Base-by-base conservation (phyloP, 2,888 invertebrate species). In the Agrochola litura region DNA sequence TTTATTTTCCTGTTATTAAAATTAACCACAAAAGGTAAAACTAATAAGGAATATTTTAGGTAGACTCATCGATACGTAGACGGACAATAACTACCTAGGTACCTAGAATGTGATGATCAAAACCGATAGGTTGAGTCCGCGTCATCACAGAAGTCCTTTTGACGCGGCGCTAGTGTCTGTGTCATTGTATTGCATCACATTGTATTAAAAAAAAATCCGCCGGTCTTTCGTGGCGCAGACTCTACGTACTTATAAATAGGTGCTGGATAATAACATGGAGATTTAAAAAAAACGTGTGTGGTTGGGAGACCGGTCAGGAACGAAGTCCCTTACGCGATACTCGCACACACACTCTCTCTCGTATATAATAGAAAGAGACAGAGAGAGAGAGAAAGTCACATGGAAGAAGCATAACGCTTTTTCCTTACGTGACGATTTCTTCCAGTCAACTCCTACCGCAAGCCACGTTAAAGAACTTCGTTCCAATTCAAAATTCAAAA, bases 1-100 rank as follows among this genome's bases (percentile, higher is more conserved):
- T 41, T 16, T 2, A 49, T 60, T 76, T 49, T 74, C 75, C 76
- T 60, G 56, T 74, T 74, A 5, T 58, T 64, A 37, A 19, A 43
- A n/a, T 74, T 19, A 22, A 4, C n/a, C 14, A 46, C 46, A 37
- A 37, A n/a, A 37, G 12, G 19, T 12, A 37, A 43, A 41, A 12
- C 12, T 12, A 52, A 65, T 65, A 46, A n/a, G 6, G 22, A 41
- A n/a, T 70, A 43, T 72, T 72, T 63, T 61, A 56, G 73, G 12
- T 4, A 4, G 14, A 70, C 22, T 60, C 22, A 49, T 25, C 3
- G 1, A 12, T n/a, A 22, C 10, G 10, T 22, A 22, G 10, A 14
- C 4, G 37, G 64, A 66, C 2, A 73, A 25, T 72, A 37, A 37
- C 37, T 37, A 37, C 37, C 37, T 37, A 37, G 37, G 37, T 37